Conservation (phyloP, 2,888 invertebrate genomes). For the Cyaniris semiargus region DNA sequence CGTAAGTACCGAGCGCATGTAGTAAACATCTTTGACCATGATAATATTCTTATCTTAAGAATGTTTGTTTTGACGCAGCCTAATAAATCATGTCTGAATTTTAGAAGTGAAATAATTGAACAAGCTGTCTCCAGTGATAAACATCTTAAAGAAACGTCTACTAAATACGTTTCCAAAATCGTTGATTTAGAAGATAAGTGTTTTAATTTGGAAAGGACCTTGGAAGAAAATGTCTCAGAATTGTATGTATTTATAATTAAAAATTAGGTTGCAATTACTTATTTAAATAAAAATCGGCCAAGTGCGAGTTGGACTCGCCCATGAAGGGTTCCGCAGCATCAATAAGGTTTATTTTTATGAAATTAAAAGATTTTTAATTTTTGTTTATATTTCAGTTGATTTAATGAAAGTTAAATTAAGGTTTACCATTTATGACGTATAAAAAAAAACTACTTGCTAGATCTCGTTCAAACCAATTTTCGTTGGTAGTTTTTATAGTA, state of each 20-base stretch:
- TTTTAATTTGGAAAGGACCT: slow-evolving; percentile 67
- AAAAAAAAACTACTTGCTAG: too few species aligned
- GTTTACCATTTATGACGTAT: too few species aligned
- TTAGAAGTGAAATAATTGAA: slow-evolving; percentile 57
- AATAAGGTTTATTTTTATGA: too few species aligned
- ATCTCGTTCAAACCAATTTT: too few species aligned
- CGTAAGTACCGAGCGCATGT: slow-evolving; percentile 48
- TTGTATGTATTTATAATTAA: slow-evolving; percentile 65
- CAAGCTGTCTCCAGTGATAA: slow-evolving; percentile 50
- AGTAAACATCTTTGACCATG: slow-evolving; percentile 46
- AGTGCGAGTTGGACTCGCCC: too few species aligned
- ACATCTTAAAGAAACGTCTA: slow-evolving; percentile 54
- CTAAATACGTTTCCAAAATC: slow-evolving; percentile 69
- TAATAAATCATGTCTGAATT: slow-evolving; percentile 50
- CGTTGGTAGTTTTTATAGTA: too few species aligned
- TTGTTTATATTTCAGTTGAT: too few species aligned
- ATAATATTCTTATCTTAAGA: slow-evolving; percentile 49
- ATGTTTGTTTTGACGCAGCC: slow-evolving; percentile 37
- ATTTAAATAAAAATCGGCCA: too few species aligned
- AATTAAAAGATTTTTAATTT: too few species aligned
- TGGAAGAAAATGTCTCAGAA: slow-evolving; percentile 67
- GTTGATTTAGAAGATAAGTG: slow-evolving; percentile 65
- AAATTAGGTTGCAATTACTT: neutral
- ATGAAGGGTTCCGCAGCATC: too few species aligned
- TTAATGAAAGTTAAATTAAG: too few species aligned